Evolutionary conservation across 2,888 invertebrate genomes (phyloP).

Genomic region (Carpatolechia fugitivella): DNA sequence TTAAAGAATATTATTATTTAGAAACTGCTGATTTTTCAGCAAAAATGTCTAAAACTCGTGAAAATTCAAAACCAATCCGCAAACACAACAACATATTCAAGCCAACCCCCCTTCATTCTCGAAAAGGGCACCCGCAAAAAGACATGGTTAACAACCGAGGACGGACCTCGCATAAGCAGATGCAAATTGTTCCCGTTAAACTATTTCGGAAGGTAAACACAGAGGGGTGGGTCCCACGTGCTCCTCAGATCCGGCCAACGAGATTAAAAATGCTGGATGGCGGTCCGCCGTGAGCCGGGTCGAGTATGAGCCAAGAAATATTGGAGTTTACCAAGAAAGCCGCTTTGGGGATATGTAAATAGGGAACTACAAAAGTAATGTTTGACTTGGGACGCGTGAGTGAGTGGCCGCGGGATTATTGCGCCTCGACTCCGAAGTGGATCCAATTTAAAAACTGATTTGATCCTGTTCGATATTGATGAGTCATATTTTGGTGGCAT

Average conservation of each 20-base stretch:
- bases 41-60: too few relatives aligned
- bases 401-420: constrained; percentile 63
- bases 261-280: constrained; percentile 79
- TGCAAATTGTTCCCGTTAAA: constrained; percentile 79
- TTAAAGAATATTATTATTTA: too few relatives aligned
- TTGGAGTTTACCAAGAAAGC: constrained; percentile 73
- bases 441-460: constrained; percentile 45
- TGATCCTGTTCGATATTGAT: constrained; percentile 14
- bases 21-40: too few relatives aligned
- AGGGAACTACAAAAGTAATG: constrained; percentile 74
- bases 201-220: constrained; percentile 79
- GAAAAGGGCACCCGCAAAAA: constrained; percentile 39
- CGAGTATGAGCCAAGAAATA: constrained; percentile 66
- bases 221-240: constrained; percentile 69
- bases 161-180: constrained; percentile 74
- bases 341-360: constrained; percentile 76
- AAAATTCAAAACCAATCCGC: constrained; percentile 28
- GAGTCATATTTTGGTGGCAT: constrained; percentile 10
- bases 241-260: constrained; percentile 67
- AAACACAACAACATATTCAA: not conserved
- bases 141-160: constrained; percentile 73
- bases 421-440: constrained; percentile 41
- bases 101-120: constrained; percentile 29
- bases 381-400: constrained; percentile 67
- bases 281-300: constrained; percentile 61